A percentile compares a stretch with the other conserved stretches of the same genome.
Evolutionary conservation across 2,113 vertebrate species (phyloP).

Genomic region (Austrofundulus limnaeus): DNA sequence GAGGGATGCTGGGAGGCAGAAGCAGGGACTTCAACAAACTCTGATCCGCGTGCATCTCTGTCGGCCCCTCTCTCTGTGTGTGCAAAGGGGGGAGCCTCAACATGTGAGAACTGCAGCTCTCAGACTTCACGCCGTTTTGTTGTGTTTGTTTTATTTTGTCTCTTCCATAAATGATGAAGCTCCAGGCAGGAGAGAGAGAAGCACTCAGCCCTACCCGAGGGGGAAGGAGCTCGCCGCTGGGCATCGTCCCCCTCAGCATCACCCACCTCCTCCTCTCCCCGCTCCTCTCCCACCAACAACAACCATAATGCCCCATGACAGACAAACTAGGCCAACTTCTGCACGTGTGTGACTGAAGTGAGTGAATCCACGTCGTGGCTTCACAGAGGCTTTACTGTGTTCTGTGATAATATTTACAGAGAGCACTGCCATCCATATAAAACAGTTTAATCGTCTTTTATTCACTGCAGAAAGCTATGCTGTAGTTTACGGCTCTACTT

Average conservation of each 20-base stretch:
- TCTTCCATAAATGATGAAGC: slow-evolving; percentile 74
- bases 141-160: slow-evolving; percentile 76
- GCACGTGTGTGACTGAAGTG: slow-evolving; percentile 27
- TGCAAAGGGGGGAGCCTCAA: slow-evolving; percentile 16
- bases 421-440: not conserved
- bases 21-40: slow-evolving; percentile 54
- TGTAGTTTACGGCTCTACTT: slow-evolving; percentile 14
- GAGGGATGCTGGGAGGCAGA: slow-evolving; percentile 57
- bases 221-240: slow-evolving; percentile 47
- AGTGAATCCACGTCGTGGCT: not conserved
- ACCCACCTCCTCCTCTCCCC: slow-evolving; percentile 31
- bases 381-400: not conserved
- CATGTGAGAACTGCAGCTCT: slow-evolving; percentile 41
- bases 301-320: slow-evolving; percentile 18
- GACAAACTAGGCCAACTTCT: slow-evolving; percentile 36
- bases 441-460: not conserved
- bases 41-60: slow-evolving; percentile 27
- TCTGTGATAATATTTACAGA: slow-evolving; percentile 13
- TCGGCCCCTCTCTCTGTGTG: slow-evolving; percentile 15
- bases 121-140: slow-evolving; percentile 60
- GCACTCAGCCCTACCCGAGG: slow-evolving; percentile 63
- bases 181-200: slow-evolving; percentile 52
- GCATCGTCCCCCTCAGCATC: slow-evolving; percentile 51
- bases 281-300: slow-evolving; percentile 10
- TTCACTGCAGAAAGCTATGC: not conserved